Conservation (phyloP, 2,888 invertebrate genomes). For the Trichogramma evanescens region DNA sequence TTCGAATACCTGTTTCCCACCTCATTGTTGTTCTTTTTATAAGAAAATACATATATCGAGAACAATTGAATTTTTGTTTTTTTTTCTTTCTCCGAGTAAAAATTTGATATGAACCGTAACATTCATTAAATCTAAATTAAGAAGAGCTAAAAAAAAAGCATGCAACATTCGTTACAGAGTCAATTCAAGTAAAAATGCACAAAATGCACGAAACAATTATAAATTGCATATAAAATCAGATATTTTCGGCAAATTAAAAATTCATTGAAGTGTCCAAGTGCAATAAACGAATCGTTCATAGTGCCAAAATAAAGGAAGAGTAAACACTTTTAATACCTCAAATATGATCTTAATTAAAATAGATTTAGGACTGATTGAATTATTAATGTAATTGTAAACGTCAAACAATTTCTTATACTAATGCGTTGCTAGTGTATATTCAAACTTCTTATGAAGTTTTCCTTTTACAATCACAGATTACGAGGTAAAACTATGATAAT, state of each 20-base stretch:
- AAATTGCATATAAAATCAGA: neutral
- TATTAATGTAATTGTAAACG: too few relatives aligned
- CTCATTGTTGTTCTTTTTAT: slow-evolving; percentile 23
- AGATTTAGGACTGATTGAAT: too few relatives aligned
- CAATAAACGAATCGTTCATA: slow-evolving; percentile 24
- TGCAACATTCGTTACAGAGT: too few relatives aligned
- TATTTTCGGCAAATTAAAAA: slow-evolving; percentile 6
- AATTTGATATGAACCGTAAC: slow-evolving; percentile 5
- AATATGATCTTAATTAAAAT: too few relatives aligned
- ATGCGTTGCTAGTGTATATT: slow-evolving; percentile 23
- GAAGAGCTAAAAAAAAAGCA: neutral
- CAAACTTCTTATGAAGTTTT: slow-evolving; percentile 12
- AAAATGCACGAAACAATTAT: neutral
- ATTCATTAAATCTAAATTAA: slow-evolving; percentile 13
- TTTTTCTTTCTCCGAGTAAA: slow-evolving; percentile 12
- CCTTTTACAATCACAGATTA: slow-evolving; percentile 16
- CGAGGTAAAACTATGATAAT: slow-evolving; percentile 17
- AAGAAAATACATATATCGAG: slow-evolving; percentile 16
- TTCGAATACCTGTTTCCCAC: slow-evolving; percentile 22
- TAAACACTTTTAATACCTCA: neutral
- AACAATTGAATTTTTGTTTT: slow-evolving; percentile 18
- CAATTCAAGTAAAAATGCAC: neutral
- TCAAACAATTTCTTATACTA: too few relatives aligned
- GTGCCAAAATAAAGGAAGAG: slow-evolving; percentile 24
- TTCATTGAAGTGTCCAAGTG: slow-evolving; percentile 22